Base-by-base conservation (phyloP, 1,140 invertebrate genomes). In the Drosophila santomea region DNA sequence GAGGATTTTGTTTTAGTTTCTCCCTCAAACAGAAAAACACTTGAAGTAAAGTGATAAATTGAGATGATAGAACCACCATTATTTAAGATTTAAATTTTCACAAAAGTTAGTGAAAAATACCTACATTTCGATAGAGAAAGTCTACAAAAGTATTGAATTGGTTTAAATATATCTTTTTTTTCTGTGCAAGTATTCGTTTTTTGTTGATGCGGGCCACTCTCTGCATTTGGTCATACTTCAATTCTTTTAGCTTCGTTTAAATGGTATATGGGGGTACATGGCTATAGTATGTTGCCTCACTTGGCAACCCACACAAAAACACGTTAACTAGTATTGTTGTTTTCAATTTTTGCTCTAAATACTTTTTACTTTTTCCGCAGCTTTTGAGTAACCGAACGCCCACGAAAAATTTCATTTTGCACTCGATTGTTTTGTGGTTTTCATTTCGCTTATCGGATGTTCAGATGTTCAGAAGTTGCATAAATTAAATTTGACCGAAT, bases 311-410 rank as follows among this genome's bases (percentile, higher is more conserved):
- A 75, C 72, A 66, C 72, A 55, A 36, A 66, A 44, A 28, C 15
- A 36, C 17, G 20, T 20, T 60, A 32, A 32, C 32, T 32, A 45
- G 36, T 55, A 23, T 54, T 74, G 59, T 68, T 77, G 80, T 47
- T 54, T 74, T 81, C 73, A 76, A 88, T 88, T 88, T 88, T 83
- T 79, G 79, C 79, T 82, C 75, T 79, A 75, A 86, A 86, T 86
- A 85, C 52, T 81, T 82, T 80, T 76, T 59, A 69, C 50, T 67
- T 78, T 83, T 52, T 81, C 61, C 39, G 38, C 48, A 38, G 57
- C 28, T 63, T 74, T 63, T 80, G 66, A 72, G 66, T 68, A 79
- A 80, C 63, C 59, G 69, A 75, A 57, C 80, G 69, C 80, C 80
- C 23, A 82, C 79, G 38, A 74, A 73, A 73, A 71, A 77, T 73